Conservation (phyloP, 2,888 invertebrate genomes). For the Piscicola geometra region DNA sequence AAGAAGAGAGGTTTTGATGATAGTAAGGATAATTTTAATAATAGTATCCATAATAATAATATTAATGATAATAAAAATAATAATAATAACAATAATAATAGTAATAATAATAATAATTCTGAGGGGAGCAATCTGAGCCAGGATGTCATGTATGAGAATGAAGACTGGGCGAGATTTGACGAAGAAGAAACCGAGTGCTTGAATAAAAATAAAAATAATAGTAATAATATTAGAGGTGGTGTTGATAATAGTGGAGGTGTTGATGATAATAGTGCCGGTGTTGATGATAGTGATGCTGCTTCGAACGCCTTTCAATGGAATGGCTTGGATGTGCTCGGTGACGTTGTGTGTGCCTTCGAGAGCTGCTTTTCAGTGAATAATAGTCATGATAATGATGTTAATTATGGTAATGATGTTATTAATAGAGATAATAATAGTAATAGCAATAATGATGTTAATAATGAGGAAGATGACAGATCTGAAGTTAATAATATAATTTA, state of each 20-base stretch:
- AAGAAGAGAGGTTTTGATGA: neutral
- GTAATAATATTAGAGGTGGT: neutral
- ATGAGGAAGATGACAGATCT: neutral
- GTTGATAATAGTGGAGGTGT: no score
- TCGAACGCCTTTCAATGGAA: no score
- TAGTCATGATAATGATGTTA: no score
- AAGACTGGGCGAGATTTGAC: slow-evolving; percentile 19
- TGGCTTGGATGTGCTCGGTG: no score
- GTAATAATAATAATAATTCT: no score
- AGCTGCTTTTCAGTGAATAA: neutral
- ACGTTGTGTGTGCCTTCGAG: no score
- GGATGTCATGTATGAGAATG: neutral
- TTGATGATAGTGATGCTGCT: no score
- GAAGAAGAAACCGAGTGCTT: neutral
- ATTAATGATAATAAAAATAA: slow-evolving; percentile 5
- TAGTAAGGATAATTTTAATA: neutral
- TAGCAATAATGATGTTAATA: neutral
- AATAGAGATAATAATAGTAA: neutral
- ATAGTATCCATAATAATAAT: neutral
- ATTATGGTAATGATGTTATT: no score
- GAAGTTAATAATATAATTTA: neutral
- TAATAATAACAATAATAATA: slow-evolving; percentile 6
- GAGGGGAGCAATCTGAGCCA: neutral
- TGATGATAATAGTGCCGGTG: no score
- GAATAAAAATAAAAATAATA: neutral